Evolutionary conservation across 2,888 invertebrate species (phyloP).

Genomic region (Drosophila paramelanica): DNA sequence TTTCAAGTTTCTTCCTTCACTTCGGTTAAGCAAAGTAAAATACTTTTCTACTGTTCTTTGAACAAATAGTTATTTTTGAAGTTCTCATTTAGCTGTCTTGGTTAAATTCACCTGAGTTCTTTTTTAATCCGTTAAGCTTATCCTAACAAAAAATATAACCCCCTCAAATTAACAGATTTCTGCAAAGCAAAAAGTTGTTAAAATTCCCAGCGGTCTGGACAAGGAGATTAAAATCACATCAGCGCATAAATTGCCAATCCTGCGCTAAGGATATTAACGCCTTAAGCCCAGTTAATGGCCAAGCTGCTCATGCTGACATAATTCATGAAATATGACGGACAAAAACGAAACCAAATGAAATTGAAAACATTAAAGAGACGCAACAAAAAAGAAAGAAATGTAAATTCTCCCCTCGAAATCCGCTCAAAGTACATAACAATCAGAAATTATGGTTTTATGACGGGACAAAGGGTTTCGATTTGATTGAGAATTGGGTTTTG

Average conservation of each 20-base stretch:
- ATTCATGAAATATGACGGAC: conserved; percentile 64
- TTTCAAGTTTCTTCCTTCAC: background rate
- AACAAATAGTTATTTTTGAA: too few species aligned
- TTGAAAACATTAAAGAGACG: conserved; percentile 45
- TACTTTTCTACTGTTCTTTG: too few species aligned
- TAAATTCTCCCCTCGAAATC: conserved; percentile 36
- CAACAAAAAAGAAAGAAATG: conserved; percentile 11
- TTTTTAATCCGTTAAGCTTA: background rate
- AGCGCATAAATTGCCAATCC: conserved; percentile 55
- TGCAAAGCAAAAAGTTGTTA: conserved; percentile 19
- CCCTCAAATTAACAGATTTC: conserved; percentile 41
- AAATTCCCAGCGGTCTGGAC: conserved; percentile 31
- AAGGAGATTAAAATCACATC: conserved; percentile 72
- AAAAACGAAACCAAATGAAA: conserved; percentile 43
- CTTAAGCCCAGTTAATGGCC: conserved; percentile 61
- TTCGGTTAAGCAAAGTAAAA: too few species aligned
- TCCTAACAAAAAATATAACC: conserved; percentile 27
- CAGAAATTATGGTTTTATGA: conserved; percentile 71
- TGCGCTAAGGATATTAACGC: conserved; percentile 69
- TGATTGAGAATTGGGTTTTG: conserved; percentile 15
- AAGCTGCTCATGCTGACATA: conserved; percentile 45
- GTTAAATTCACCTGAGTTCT: too few species aligned
- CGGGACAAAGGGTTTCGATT: conserved; percentile 39
- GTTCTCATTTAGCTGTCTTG: too few species aligned
- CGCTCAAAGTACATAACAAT: conserved; percentile 73